Percentiles rank a stretch among this genome's conserved stretches.
phyloP scores from a whole-genome alignment of 2,888 invertebrate genomes.

The Zaprionus lineosus region DNA sequence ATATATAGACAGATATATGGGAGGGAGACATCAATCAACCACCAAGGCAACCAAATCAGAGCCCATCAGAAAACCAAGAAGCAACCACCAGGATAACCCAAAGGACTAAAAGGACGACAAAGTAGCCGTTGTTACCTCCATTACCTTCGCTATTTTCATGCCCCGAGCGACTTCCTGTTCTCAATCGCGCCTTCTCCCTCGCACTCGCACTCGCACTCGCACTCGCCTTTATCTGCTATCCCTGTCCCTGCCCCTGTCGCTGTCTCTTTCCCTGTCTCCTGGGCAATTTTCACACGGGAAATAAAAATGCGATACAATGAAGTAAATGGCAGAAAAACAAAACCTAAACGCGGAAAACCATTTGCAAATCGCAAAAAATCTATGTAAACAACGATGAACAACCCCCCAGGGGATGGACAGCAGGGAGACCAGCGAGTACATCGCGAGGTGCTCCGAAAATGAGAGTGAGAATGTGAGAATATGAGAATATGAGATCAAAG shows the following conservation, averaged over 20 bases:
- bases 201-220: not conserved
- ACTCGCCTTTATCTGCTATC: too few relatives aligned
- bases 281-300: slow-evolving; percentile 76
- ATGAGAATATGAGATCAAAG: slow-evolving; percentile 10
- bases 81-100: slow-evolving; percentile 40
- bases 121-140: slow-evolving; percentile 39
- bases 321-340: slow-evolving; percentile 68
- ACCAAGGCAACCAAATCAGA: slow-evolving; percentile 71
- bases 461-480: slow-evolving; percentile 2
- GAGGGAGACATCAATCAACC: slow-evolving; percentile 74
- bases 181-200: too few relatives aligned
- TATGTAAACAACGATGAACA: slow-evolving; percentile 33
- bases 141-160: too few relatives aligned
- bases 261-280: slow-evolving; percentile 22
- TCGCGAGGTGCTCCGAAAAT: slow-evolving; percentile 13
- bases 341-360: slow-evolving; percentile 77
- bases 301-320: slow-evolving; percentile 75
- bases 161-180: slow-evolving; percentile 63
- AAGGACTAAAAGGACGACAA: slow-evolving; percentile 32
- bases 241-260: not conserved
- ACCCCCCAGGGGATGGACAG: slow-evolving; percentile 49
- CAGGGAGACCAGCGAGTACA: not conserved
- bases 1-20: slow-evolving; percentile 31
- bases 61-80: slow-evolving; percentile 50
- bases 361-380: slow-evolving; percentile 68